Evolutionary conservation across 2,888 invertebrate genomes (phyloP).

Genomic region (Hipparchia semele): DNA sequence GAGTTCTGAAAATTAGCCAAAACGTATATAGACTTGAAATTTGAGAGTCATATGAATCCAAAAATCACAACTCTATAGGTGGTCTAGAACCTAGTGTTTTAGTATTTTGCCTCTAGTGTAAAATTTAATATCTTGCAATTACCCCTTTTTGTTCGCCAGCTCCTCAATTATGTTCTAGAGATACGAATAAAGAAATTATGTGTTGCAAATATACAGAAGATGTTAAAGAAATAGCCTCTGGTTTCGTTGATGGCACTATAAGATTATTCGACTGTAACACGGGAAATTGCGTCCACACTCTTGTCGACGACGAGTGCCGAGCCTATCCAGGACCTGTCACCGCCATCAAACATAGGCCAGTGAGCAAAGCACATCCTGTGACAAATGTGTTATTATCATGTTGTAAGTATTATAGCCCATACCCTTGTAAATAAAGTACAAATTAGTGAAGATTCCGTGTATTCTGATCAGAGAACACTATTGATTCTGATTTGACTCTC

Average conservation of each 20-base stretch:
- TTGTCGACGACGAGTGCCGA: constrained; percentile 81
- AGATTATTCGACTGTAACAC: constrained; percentile 78
- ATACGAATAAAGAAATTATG: constrained; percentile 78
- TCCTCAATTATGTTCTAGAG: constrained; percentile 65
- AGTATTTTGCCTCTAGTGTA: too few species aligned
- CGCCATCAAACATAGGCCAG: constrained; percentile 83
- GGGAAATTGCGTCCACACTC: constrained; percentile 70
- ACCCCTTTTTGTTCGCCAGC: too few species aligned
- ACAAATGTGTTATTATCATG: constrained; percentile 82
- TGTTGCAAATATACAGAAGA: constrained; percentile 85
- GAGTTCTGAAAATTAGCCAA: too few species aligned
- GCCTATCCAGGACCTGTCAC: constrained; percentile 83
- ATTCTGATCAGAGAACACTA: too few species aligned
- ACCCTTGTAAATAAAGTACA: neutral
- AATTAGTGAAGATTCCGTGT: too few species aligned
- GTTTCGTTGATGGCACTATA: constrained; percentile 84
- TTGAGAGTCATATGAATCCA: too few species aligned
- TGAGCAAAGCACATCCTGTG: constrained; percentile 83
- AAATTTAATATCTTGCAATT: too few species aligned
- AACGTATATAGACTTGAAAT: too few species aligned
- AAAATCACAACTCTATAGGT: too few species aligned
- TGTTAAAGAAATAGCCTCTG: constrained; percentile 82
- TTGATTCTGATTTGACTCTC: too few species aligned
- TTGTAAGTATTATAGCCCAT: constrained; percentile 69
- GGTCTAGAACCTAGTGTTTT: too few species aligned